A percentile compares a stretch with the other conserved stretches of the same genome.
These are phyloP conservation scores for Bettongia penicillata DNA, from an alignment of 2,113 vertebrate genomes.

Conservation along the genomic window DNA sequence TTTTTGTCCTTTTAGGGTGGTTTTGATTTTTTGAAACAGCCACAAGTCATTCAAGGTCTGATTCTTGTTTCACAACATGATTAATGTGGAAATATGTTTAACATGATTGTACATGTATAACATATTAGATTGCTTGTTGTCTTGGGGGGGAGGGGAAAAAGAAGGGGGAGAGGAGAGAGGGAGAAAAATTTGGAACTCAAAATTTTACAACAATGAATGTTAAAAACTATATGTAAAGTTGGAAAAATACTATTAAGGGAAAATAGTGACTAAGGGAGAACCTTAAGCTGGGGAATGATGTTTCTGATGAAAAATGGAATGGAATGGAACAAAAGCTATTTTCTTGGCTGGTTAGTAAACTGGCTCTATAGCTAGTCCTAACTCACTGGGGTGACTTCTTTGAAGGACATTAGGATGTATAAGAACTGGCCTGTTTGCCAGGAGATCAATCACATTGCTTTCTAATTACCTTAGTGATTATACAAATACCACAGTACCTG, in stretches of 20 bases:
- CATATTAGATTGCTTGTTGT: too few relatives aligned
- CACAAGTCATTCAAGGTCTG: background rate
- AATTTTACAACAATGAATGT: too few relatives aligned
- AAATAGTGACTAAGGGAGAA: background rate
- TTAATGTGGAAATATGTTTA: too few relatives aligned
- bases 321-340: background rate
- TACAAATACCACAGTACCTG: background rate
- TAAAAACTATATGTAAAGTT: too few relatives aligned
- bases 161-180: too few relatives aligned
- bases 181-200: too few relatives aligned
- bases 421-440: background rate
- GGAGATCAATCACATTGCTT: background rate
- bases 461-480: background rate
- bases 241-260: background rate
- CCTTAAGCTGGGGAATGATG: background rate
- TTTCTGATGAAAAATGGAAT: background rate
- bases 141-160: too few relatives aligned
- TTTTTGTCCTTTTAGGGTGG: background rate
- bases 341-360: background rate
- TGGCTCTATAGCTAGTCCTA: background rate
- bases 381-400: background rate
- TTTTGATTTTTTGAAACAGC: constrained; percentile 7
- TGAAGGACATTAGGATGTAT: background rate
- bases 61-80: too few relatives aligned
- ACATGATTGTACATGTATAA: too few relatives aligned